Evolutionary conservation across 2,797 vertebrate species (phyloP).

Genomic region (Mionectes olivaceus): DNA sequence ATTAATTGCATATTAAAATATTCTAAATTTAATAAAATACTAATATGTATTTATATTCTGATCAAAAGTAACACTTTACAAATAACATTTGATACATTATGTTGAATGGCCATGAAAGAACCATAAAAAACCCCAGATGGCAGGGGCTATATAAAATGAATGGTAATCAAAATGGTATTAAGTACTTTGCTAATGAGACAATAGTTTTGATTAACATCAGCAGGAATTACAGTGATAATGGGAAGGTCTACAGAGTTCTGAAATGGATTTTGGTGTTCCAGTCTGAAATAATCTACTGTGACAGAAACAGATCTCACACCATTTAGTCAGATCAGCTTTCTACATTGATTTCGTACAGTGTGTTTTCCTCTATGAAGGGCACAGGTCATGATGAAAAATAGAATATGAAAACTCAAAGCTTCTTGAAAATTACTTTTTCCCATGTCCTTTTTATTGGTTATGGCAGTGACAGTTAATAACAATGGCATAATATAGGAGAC

Average conservation of each 20-base stretch:
- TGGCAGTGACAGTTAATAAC: not conserved
- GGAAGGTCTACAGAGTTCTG: not conserved
- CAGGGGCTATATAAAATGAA: not conserved
- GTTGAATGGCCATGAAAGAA: not conserved
- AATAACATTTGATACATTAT: not conserved
- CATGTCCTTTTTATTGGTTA: not conserved
- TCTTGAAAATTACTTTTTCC: not conserved
- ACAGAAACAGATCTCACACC: not conserved
- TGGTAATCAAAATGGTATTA: not conserved
- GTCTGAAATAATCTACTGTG: not conserved
- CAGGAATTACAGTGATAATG: conserved; percentile 6
- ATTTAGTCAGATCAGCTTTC: not conserved
- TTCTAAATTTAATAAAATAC: not conserved
- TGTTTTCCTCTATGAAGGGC: not conserved
- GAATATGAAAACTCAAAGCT: not conserved
- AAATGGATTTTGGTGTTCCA: not conserved
- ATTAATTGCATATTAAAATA: not conserved
- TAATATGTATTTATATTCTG: not conserved
- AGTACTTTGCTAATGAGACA: conserved; percentile 9
- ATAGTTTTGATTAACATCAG: conserved; percentile 22
- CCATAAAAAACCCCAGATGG: not conserved
- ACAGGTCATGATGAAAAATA: not conserved
- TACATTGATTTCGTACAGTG: not conserved
- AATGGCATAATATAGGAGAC: not conserved
- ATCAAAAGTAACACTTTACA: not conserved